Evolutionary conservation across 2,888 invertebrate genomes (phyloP).

Genomic region (Bombylius discolor): DNA sequence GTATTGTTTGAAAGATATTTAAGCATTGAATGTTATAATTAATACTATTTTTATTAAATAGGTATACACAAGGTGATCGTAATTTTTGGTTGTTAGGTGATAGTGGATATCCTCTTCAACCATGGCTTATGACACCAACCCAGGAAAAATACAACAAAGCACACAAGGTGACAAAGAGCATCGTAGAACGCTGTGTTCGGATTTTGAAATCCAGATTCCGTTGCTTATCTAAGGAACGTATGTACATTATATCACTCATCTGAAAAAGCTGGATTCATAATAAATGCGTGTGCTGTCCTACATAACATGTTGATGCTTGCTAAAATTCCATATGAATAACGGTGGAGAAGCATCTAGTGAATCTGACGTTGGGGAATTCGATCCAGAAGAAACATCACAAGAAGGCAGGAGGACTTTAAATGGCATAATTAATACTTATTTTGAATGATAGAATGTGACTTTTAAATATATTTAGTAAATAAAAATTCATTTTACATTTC

Average conservation of each 20-base stretch:
- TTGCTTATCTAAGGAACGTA: neutral
- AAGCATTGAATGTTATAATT: no score
- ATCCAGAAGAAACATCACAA: no score
- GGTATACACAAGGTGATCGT: neutral
- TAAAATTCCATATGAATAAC: no score
- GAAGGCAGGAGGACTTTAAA: no score
- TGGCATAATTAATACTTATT: no score
- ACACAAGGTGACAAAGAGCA: neutral
- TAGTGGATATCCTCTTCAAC: constrained; percentile 9
- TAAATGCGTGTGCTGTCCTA: neutral
- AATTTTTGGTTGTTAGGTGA: constrained; percentile 10
- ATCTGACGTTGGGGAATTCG: no score
- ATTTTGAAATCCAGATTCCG: constrained; percentile 1
- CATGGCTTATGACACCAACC: neutral
- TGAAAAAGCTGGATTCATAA: neutral
- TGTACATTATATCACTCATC: neutral
- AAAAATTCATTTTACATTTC: no score
- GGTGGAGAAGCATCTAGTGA: no score
- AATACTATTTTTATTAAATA: neutral
- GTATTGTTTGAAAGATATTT: neutral
- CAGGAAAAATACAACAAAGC: neutral
- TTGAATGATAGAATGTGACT: no score
- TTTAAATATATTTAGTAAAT: no score
- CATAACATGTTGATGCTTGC: neutral
- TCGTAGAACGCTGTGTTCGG: neutral